Evolutionary conservation across 2,797 vertebrate genomes (phyloP), one percentile per base, ranked within the genome.

Genomic region (Sebastes hubbsi): DNA sequence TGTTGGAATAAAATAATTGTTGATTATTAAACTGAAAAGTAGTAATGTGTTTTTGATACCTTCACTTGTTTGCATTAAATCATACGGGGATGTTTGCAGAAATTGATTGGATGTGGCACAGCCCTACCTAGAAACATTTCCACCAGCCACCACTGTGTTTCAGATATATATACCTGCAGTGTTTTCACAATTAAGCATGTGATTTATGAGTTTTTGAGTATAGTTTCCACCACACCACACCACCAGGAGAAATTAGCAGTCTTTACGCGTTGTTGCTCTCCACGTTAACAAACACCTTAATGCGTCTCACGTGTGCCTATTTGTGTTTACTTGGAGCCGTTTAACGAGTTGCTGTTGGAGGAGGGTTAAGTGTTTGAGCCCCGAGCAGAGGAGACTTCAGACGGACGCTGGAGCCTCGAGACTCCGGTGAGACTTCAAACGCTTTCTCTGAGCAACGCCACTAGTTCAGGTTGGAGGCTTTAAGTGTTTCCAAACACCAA

Each of bases 401-500:
- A 91, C 86, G 85, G 86, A 80, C 87, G 82, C 72, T 81, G 42
- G 80, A 88, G 85, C 82, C 88, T 72, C 38, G 80, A 91, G 87
- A 86, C 81, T 86, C 81, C 75, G 67, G 61, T 78, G 84, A 92
- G 84, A 92, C 90, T 89, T 88, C 75, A 92, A 93, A 90, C 6
- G 63, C 77, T 16, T 67, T 25, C 46, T 30, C 14, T 3, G 66
- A 81, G 81, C 82, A 64, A 71, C n/a, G 83, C 61, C 87, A 63
- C 88, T 90, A 83, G 83, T 86, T 85, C 69, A 87, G 76, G 86
- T 93, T 89, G 72, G 88, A 74, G 77, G 75, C 85, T 93, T 77
- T 90, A 93, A 94, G 91, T 92, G 92, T 93, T 93, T 94, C 90
- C 88, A 93, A 93, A 89, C 85, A 70, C 90, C 87, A 93, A 93